Conservation (phyloP, 2,888 invertebrate genomes). For the Lepidochrysops patricia region DNA sequence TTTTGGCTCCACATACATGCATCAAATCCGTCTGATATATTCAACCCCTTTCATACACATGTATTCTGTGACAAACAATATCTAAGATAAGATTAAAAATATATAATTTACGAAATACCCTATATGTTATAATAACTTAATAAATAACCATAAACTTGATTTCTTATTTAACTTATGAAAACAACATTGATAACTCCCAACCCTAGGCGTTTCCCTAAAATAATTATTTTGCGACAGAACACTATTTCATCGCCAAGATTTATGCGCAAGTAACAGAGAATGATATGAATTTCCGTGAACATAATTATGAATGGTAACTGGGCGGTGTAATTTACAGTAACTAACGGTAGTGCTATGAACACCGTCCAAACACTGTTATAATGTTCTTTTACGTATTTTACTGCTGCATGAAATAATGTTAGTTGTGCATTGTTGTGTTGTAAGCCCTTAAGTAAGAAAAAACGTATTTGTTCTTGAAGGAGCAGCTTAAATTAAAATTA, state of each 20-base stretch:
- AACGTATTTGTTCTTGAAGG: no score
- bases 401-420: neutral
- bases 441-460: no score
- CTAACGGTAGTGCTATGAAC: conserved; percentile 11
- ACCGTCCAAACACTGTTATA: conserved; percentile 1
- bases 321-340: conserved; percentile 32
- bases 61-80: no score
- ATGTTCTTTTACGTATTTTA: neutral
- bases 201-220: conserved; percentile 1
- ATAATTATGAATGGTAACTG: conserved; percentile 42
- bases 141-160: no score
- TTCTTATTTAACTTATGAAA: neutral
- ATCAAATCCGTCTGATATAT: neutral
- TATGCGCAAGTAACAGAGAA: conserved; percentile 4
- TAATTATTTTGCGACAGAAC: conserved; percentile 5
- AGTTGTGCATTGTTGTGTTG: neutral
- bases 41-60: no score
- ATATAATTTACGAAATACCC: no score
- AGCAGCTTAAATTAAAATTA: no score
- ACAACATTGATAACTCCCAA: neutral
- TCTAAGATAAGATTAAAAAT: no score
- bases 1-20: neutral
- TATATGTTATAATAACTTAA: no score
- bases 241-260: conserved; percentile 9
- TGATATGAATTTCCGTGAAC: conserved; percentile 13